These are phyloP conservation scores for Sesamia inferens DNA, from an alignment of 2,888 invertebrate genomes.

Conservation along the genomic window DNA sequence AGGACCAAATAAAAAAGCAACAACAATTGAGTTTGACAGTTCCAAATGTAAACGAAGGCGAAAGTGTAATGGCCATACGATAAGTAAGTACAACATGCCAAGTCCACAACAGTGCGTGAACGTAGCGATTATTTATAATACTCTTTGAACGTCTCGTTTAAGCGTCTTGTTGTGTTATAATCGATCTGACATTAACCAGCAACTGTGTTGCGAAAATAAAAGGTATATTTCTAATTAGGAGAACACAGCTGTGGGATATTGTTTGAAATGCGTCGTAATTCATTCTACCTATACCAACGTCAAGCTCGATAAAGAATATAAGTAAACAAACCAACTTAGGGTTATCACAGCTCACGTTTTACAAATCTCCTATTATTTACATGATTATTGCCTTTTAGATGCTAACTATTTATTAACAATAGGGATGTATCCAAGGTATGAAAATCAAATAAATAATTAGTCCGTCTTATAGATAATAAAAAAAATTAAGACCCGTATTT, in stretches of 20 bases:
- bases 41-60: constrained; percentile 19
- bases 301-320: no score
- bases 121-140: constrained; percentile 26
- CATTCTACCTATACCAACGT: no score
- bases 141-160: constrained; percentile 13
- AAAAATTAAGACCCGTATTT: no score
- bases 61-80: background rate
- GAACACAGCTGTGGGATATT: background rate
- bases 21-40: background rate
- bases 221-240: background rate
- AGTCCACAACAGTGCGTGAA: constrained; percentile 20
- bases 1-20: background rate
- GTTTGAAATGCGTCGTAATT: background rate
- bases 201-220: constrained; percentile 23
- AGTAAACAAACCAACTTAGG: no score
- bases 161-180: background rate
- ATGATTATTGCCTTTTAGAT: no score
- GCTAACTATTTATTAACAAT: no score
- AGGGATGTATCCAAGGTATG: no score
- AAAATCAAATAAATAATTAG: no score
- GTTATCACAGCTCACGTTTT: no score
- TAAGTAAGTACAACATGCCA: constrained; percentile 6
- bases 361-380: no score
- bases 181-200: background rate
- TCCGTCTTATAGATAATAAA: no score